Conservation (phyloP, 2,888 invertebrate genomes). For the Limnephilus rhombicus region DNA sequence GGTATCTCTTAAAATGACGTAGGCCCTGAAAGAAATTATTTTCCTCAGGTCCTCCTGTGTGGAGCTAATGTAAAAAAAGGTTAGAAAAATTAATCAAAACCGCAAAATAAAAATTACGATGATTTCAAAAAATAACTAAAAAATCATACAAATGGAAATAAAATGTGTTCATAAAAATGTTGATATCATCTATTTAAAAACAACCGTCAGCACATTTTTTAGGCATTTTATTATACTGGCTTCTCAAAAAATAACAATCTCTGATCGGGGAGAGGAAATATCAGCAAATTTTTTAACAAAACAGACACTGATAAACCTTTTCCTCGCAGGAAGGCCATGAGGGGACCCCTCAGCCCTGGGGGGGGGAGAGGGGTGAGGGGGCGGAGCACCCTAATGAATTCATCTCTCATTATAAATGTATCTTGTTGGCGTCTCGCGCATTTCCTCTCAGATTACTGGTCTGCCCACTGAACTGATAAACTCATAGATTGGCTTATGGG, state of each 20-base stretch:
- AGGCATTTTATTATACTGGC: neutral
- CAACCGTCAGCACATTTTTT: neutral
- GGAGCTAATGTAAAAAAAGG: too few relatives aligned
- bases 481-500: neutral
- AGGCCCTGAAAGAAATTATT: too few relatives aligned
- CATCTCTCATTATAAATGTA: slow-evolving; percentile 60
- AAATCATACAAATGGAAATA: neutral
- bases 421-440: slow-evolving; percentile 44
- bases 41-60: too few relatives aligned
- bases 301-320: slow-evolving; percentile 18
- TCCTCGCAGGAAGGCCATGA: neutral
- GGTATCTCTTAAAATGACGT: too few relatives aligned
- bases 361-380: neutral
- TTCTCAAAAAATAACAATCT: neutral
- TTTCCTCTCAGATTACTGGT: slow-evolving; percentile 14
- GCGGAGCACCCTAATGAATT: slow-evolving; percentile 52
- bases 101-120: too few relatives aligned
- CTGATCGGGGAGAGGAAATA: neutral
- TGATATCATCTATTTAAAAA: too few relatives aligned
- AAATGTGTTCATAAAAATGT: neutral
- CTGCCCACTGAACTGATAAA: neutral
- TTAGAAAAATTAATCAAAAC: too few relatives aligned
- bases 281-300: neutral
- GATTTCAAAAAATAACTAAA: neutral
- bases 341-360: neutral